phyloP scores from a whole-genome alignment of 1,140 invertebrate genomes.

The Drosophila setifemur region DNA sequence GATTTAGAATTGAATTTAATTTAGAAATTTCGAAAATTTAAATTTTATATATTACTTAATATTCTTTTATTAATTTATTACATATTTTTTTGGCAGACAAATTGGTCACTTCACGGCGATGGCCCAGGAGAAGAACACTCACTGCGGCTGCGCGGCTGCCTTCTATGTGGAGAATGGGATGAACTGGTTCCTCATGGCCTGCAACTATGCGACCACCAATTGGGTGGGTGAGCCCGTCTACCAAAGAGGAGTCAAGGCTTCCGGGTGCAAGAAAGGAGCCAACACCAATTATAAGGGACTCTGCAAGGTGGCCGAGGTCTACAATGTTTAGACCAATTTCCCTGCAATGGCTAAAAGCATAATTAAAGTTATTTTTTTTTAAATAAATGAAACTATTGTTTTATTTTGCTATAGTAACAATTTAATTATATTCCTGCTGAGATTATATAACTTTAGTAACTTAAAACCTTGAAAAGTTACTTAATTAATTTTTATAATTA shows the following conservation, averaged over 20 bases:
- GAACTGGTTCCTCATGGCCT: slow-evolving; percentile 33
- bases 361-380: not conserved
- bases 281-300: slow-evolving; percentile 37
- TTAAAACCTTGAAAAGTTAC: too few species aligned
- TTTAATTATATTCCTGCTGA: too few species aligned
- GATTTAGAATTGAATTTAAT: too few species aligned
- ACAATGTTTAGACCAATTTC: slow-evolving; percentile 10
- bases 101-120: slow-evolving; percentile 49
- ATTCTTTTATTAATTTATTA: too few species aligned
- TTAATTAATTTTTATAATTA: too few species aligned
- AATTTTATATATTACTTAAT: too few species aligned
- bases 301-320: slow-evolving; percentile 32
- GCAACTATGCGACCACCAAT: slow-evolving; percentile 62
- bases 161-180: not conserved
- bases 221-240: slow-evolving; percentile 36
- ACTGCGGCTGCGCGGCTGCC: slow-evolving; percentile 52
- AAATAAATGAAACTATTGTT: not conserved
- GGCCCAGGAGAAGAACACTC: slow-evolving; percentile 42
- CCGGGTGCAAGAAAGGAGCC: slow-evolving; percentile 43
- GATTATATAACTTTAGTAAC: too few species aligned
- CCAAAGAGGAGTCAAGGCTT: slow-evolving; percentile 8
- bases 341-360: not conserved
- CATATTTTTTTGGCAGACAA: not conserved
- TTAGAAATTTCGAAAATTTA: too few species aligned
- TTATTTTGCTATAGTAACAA: not conserved